Base-by-base conservation (phyloP, 2,797 vertebrate species). In the Chromis chromis region DNA sequence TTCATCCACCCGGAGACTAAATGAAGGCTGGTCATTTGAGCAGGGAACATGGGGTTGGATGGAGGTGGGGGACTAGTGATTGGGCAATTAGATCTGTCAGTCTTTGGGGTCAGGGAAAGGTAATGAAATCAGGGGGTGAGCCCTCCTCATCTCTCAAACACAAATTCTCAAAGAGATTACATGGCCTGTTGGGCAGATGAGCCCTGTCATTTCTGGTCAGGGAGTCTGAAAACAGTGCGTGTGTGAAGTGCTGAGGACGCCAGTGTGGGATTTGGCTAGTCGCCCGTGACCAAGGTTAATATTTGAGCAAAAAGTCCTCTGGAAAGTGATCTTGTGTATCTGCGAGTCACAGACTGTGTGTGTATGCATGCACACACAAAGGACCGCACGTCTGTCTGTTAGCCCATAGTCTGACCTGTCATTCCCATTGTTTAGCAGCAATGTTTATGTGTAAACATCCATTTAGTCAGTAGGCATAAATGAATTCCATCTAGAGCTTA, bases 51-150 rank as follows among this genome's bases (percentile, higher is more conserved):
- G 85, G 75, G 82, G 76, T 73, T 88, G 86, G 82, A 69, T 42
- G 60, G 87, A 79, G 87, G 82, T 70, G 81, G 77, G 88, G 85
- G 83, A 85, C 76, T 79, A 88, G 86, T 86, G 92, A 94, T 94
- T 94, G 93, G 93, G 92, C 94, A 94, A 94, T 95, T 95, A 93
- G 94, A 94, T 94, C 93, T 93, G 93, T 94, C 94, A 94, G 92
- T 95, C 93, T 91, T 70, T 83, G 90, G 91, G 94, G 94, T 95
- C 94, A 94, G 90, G 85, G 88, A 94, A 94, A 94, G 93, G 93
- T 94, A 94, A 94, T 94, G 92, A 94, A 93, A 94, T 94, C 92
- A 94, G 91, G 87, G 90, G 88, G 86, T 89, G 90, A 91, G 91
- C 91, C 79, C 84, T 92, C 87, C 87, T 90, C 90, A 83, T 93